A percentile compares a stretch with the other conserved stretches of the same genome.
phyloP scores from a whole-genome alignment of 2,113 vertebrate genomes.

The Thalassoma bifasciatum region DNA sequence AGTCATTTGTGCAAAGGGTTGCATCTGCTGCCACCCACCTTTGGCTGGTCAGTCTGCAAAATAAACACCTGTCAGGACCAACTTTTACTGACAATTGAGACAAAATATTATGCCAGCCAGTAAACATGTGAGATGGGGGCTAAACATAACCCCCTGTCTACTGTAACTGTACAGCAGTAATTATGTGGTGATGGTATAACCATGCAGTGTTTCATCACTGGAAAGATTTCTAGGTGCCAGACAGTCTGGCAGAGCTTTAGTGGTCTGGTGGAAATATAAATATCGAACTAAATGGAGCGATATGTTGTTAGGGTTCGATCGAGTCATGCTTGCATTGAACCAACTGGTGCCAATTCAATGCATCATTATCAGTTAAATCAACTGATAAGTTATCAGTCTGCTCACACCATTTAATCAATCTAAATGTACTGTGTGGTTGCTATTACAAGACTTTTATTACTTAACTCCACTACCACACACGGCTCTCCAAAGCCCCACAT shows the following conservation, averaged over 20 bases:
- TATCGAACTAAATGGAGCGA: constrained; percentile 28
- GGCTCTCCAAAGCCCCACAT: neutral
- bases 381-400: constrained; percentile 6
- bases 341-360: constrained; percentile 12
- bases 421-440: too few relatives aligned
- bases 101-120: constrained; percentile 13
- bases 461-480: neutral
- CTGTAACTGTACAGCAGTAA: constrained; percentile 21
- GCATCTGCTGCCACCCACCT: neutral
- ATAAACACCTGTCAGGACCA: neutral
- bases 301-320: neutral
- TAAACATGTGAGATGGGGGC: neutral
- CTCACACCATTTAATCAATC: neutral
- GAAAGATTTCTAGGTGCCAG: constrained; percentile 53
- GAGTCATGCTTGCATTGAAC: neutral
- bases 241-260: constrained; percentile 53
- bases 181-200: constrained; percentile 9
- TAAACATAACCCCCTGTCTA: constrained; percentile 3
- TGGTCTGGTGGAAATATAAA: constrained; percentile 55
- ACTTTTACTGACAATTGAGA: neutral
- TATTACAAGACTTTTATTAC: neutral
- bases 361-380: constrained; percentile 15
- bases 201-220: constrained; percentile 21
- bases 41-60: neutral
- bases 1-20: neutral